phyloP scores from a whole-genome alignment of 2,113 vertebrate genomes.

The Sclerurus mexicanus region DNA sequence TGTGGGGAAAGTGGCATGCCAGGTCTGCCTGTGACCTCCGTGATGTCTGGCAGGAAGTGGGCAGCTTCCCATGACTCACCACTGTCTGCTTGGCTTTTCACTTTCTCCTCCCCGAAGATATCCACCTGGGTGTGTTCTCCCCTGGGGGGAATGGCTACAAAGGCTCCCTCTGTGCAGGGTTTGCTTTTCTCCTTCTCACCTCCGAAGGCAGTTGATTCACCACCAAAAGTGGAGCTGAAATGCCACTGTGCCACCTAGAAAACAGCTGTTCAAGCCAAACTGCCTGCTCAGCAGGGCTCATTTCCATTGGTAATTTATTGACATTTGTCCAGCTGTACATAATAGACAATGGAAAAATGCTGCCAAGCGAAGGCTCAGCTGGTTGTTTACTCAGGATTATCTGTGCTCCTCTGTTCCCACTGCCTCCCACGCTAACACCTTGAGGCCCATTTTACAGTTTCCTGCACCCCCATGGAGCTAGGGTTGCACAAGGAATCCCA shows the following conservation, averaged over 20 bases:
- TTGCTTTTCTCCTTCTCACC: background rate
- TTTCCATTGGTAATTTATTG: conserved; percentile 5
- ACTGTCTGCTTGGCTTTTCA: background rate
- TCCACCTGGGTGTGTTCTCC: accelerated
- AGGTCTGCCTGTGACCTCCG: background rate
- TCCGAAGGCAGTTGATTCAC: background rate
- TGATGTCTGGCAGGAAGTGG: background rate
- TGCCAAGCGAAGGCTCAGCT: background rate
- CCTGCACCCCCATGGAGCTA: accelerated
- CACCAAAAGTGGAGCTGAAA: background rate
- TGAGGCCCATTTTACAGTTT: accelerated
- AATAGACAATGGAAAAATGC: background rate
- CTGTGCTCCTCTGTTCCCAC: background rate
- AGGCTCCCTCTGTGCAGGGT: background rate
- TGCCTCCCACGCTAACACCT: background rate
- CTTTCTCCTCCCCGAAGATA: background rate
- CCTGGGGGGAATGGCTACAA: background rate
- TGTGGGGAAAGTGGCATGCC: background rate
- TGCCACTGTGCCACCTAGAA: background rate
- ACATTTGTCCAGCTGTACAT: background rate
- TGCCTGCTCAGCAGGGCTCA: background rate
- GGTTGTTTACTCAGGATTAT: background rate
- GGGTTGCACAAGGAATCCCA: background rate
- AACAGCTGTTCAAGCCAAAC: background rate
- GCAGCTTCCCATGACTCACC: background rate